Base-by-base conservation (phyloP, 2,888 invertebrate species). In the Anarsia innoxiella region DNA sequence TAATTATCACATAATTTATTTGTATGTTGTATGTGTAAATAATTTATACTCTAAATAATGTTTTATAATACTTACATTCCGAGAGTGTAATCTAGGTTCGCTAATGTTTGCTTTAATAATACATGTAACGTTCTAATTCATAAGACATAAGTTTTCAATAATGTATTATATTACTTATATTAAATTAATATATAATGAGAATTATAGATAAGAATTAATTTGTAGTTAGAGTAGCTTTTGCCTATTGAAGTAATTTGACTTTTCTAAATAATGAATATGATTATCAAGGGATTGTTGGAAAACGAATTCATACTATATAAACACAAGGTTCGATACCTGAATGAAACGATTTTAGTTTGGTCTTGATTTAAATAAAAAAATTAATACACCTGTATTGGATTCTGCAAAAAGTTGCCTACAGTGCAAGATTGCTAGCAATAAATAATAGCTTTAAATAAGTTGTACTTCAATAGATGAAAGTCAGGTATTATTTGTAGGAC, bases 1-100 rank as follows among this genome's bases (percentile, higher is more conserved):
- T 68, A 5, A 19, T 19, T n/a, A 19, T 19, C 71, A 66, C 67
- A 66, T 68, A 65, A 62, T n/a, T n/a, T n/a, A n/a, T 71, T 69
- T 68, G 49, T 54, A 58, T 56, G 51, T 53, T 60, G 59, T 74
- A 68, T 63, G 67, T 66, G n/a, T n/a, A n/a, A n/a, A n/a, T n/a
- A n/a, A n/a, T n/a, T n/a, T n/a, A 70, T 49, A 57, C 51, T 59
- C 58, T 52, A 49, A 47, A 53, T 54, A 65, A 60, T 53, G 54
- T 57, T 60, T 65, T 64, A 55, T 60, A 62, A n/a, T n/a, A n/a
- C n/a, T n/a, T 53, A 70, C 77, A 75, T 79, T 80, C 75, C 70
- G 66, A 71, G 74, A 77, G 74, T 36, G n/a, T n/a, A n/a, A n/a
- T n/a, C n/a, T n/a, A 36, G 34, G n/a, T 15, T 27, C 14, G 27